Evolutionary conservation across 30 jellyfish, hydroid and myxozoan species (phyloP).

Genomic region (Turritopsis rubra): DNA sequence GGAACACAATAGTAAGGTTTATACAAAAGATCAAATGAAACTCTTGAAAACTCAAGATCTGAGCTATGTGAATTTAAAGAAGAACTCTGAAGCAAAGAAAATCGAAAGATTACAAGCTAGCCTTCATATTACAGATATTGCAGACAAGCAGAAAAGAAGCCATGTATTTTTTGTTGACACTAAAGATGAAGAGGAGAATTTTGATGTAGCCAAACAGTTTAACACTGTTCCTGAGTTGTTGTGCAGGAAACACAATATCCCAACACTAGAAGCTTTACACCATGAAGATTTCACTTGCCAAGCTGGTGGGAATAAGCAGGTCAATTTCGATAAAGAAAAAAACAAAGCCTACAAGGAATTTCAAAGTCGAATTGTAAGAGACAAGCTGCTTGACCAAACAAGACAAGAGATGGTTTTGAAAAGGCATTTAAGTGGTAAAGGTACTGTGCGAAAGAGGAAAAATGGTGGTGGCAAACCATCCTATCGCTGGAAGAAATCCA

Average conservation of each 20-base stretch:
- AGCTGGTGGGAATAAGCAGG: background rate
- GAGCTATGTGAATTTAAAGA: constrained; percentile 54
- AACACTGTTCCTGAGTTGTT: constrained; percentile 42
- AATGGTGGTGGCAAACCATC: constrained; percentile 28
- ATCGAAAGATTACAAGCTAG: constrained; percentile 54
- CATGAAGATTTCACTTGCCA: background rate
- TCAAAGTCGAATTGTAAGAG: constrained; percentile 48
- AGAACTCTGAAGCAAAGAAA: constrained; percentile 58
- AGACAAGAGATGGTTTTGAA: constrained; percentile 61
- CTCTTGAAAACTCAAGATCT: constrained; percentile 75
- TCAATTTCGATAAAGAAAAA: background rate
- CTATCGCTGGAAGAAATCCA: constrained; percentile 45
- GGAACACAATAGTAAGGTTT: constrained; percentile 1
- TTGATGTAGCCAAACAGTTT: constrained; percentile 40
- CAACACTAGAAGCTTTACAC: constrained; percentile 29
- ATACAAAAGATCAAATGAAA: constrained; percentile 63
- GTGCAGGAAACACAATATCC: constrained; percentile 35
- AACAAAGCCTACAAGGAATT: constrained; percentile 44
- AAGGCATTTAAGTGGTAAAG: constrained; percentile 65
- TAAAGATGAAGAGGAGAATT: constrained; percentile 36
- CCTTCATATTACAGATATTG: constrained; percentile 44
- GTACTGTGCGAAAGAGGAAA: constrained; percentile 44
- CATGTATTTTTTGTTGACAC: constrained; percentile 63
- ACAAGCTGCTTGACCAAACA: constrained; percentile 34
- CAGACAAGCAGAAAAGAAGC: constrained; percentile 25